phyloP scores from a whole-genome alignment of 2,888 invertebrate species.

The Diabrotica balteata region DNA sequence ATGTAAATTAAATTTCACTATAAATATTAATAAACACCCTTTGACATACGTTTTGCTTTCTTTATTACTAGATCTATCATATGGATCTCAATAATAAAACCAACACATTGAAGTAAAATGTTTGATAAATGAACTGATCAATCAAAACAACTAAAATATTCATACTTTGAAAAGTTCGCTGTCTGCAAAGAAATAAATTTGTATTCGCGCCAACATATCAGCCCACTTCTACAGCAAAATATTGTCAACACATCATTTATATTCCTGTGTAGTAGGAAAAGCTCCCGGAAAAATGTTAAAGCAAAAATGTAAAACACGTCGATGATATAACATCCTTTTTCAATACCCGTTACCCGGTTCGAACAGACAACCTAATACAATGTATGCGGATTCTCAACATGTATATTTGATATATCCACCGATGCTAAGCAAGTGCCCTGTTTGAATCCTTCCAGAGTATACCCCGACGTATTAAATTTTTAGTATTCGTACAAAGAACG shows the following conservation, averaged over 20 bases:
- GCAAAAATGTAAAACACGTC: slow-evolving; percentile 14
- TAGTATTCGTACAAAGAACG: slow-evolving; percentile 39
- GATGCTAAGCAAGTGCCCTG: slow-evolving; percentile 36
- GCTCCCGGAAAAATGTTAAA: background rate
- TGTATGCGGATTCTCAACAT: slow-evolving; percentile 25
- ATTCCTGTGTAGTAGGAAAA: background rate
- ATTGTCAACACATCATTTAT: slow-evolving; percentile 1
- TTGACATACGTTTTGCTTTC: too few species aligned
- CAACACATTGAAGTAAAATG: too few species aligned
- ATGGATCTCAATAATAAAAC: too few species aligned
- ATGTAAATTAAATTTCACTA: too few species aligned
- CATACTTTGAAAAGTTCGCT: too few species aligned
- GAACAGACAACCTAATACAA: slow-evolving; percentile 21
- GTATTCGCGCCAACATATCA: background rate
- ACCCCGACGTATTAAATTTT: slow-evolving; percentile 37
- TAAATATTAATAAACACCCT: too few species aligned
- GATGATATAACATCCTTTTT: slow-evolving; percentile 14
- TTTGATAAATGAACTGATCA: too few species aligned
- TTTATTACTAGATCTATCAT: too few species aligned
- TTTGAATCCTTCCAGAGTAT: slow-evolving; percentile 34
- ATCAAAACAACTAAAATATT: too few species aligned
- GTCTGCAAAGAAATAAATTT: too few species aligned
- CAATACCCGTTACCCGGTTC: slow-evolving; percentile 17
- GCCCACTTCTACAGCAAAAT: background rate
- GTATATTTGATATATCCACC: slow-evolving; percentile 37